Percentiles rank a stretch among this genome's conserved stretches.
These are phyloP conservation scores for Florisuga fusca DNA, from an alignment of 2,797 vertebrate species.

Conservation along the genomic window DNA sequence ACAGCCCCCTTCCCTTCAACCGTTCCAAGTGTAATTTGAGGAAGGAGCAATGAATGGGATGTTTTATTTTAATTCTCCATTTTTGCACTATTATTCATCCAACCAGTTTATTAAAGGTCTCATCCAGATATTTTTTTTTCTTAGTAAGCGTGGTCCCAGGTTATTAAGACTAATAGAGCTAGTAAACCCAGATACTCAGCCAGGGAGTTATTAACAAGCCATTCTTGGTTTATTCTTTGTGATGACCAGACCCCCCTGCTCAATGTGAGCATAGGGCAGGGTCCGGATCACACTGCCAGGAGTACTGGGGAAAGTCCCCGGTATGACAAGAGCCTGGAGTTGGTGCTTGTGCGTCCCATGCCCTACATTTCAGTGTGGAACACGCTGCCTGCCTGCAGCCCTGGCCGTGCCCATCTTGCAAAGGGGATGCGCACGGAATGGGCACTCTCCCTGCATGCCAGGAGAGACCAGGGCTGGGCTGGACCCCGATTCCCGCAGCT, in stretches of 20 bases:
- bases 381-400: background rate
- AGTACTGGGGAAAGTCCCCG: background rate
- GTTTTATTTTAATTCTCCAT: background rate
- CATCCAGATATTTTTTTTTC: background rate
- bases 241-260: rapidly evolving
- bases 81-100: background rate
- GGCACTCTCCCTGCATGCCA: background rate
- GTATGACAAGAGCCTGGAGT: background rate
- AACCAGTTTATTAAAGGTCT: background rate
- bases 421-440: background rate
- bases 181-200: background rate
- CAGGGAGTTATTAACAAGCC: rapidly evolving
- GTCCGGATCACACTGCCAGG: background rate
- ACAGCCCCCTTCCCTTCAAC: background rate
- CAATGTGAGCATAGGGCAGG: background rate
- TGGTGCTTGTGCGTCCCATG: background rate
- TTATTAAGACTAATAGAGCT: background rate
- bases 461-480: background rate
- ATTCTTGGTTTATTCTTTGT: background rate
- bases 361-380: rapidly evolving
- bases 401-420: background rate
- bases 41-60: background rate
- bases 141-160: background rate
- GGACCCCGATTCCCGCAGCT: background rate
- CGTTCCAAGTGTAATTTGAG: background rate